Evolutionary conservation across 2,888 invertebrate species (phyloP).

Genomic region (Drosophila nigritarsus): DNA sequence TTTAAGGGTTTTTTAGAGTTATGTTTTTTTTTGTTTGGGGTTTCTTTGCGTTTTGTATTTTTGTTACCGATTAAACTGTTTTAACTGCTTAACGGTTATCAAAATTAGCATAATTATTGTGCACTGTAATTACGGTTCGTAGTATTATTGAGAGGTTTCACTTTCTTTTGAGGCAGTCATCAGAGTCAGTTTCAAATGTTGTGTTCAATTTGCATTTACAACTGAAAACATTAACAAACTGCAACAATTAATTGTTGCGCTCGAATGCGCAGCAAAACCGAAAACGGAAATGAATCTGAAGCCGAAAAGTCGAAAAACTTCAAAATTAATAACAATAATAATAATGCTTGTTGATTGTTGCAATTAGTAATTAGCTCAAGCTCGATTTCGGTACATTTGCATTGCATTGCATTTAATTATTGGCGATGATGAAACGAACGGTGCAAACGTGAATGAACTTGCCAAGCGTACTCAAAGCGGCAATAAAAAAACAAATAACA

Average conservation of each 20-base stretch:
- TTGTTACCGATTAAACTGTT: conserved; percentile 36
- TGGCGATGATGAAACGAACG: conserved; percentile 45
- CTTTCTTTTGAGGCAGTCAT: conserved; percentile 69
- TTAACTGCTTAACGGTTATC: conserved; percentile 52
- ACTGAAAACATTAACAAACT: conserved; percentile 23
- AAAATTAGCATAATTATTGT: conserved; percentile 68
- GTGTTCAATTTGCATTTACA: conserved; percentile 65
- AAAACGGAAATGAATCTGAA: conserved; percentile 69
- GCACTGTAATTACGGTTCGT: conserved; percentile 53
- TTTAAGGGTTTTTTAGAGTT: conserved; percentile 33
- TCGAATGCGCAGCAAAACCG: conserved; percentile 62
- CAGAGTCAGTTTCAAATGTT: conserved; percentile 48
- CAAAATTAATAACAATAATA: conserved; percentile 27
- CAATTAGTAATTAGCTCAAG: conserved; percentile 65
- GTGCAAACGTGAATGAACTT: conserved; percentile 77
- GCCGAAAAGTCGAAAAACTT: conserved; percentile 49
- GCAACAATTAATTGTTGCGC: conserved; percentile 75
- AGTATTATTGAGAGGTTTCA: conserved; percentile 66
- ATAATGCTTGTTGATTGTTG: conserved; percentile 49
- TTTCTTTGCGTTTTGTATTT: not conserved
- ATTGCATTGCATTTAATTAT: conserved; percentile 68
- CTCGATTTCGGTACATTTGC: conserved; percentile 68
- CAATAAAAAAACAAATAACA: conserved; percentile 43
- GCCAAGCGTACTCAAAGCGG: conserved; percentile 39
- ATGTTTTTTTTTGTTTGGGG: conserved; percentile 21